Conservation (phyloP, 35 echinoderm and acorn worm genomes). For the Nesometra sesokonis region DNA sequence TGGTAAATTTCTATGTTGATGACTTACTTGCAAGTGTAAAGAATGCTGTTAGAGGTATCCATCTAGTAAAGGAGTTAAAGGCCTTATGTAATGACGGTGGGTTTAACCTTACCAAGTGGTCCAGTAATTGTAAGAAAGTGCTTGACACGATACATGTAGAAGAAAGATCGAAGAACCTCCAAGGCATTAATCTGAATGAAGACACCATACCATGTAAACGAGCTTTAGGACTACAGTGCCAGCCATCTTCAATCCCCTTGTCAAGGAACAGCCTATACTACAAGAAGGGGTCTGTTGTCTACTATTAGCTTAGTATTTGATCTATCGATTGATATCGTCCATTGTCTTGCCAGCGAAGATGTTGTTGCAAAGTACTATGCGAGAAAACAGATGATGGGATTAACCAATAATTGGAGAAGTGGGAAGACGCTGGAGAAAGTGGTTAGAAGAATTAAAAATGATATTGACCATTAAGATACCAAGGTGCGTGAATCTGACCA, state of each 20-base stretch:
- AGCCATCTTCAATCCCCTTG: neutral
- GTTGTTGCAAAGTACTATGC: neutral
- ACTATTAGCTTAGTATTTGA: neutral
- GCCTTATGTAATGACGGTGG: neutral
- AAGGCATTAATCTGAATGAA: neutral
- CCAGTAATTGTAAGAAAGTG: neutral
- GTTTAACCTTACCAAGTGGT: neutral
- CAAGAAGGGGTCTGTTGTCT: neutral
- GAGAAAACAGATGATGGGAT: neutral
- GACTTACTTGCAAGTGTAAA: neutral
- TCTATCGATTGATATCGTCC: neutral
- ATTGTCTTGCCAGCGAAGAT: neutral
- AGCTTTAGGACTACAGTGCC: neutral
- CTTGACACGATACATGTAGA: neutral
- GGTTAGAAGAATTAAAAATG: neutral
- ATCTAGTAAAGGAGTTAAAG: neutral
- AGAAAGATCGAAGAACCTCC: neutral
- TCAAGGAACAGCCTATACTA: neutral
- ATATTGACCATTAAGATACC: neutral
- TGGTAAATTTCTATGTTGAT: neutral
- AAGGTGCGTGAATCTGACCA: neutral
- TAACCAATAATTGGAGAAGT: neutral
- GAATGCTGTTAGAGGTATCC: neutral
- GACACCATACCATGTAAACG: neutral
- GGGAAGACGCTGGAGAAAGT: neutral